These are phyloP conservation scores for Allolobophora icterica DNA, from an alignment of 2,888 invertebrate species.

Conservation along the genomic window DNA sequence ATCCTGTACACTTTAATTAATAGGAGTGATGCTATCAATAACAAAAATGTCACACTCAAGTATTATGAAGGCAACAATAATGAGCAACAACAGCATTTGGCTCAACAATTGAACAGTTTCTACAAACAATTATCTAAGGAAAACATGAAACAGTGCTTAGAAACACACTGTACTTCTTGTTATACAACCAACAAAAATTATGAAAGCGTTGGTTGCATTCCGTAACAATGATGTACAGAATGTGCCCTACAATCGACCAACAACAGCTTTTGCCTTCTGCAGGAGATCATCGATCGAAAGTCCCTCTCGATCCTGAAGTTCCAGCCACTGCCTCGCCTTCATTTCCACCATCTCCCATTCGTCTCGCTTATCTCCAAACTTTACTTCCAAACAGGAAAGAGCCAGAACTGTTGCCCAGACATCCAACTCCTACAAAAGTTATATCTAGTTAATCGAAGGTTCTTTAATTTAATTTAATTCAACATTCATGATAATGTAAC, in stretches of 20 bases:
- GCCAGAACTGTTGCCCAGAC: constrained; percentile 36
- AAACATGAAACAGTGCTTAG: no score
- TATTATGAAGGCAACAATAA: no score
- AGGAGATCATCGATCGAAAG: constrained; percentile 29
- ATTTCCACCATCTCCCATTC: constrained; percentile 40
- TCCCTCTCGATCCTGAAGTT: constrained; percentile 33
- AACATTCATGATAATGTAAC: no score
- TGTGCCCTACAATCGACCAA: neutral
- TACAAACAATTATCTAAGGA: no score
- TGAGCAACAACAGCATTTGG: neutral
- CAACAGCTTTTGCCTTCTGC: constrained; percentile 12
- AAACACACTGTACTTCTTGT: neutral
- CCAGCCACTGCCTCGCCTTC: constrained; percentile 38
- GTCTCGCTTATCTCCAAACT: constrained; percentile 29
- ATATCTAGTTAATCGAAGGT: neutral
- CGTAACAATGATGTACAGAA: neutral
- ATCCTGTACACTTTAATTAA: neutral
- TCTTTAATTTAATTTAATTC: no score
- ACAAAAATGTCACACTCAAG: no score
- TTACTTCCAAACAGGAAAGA: constrained; percentile 7
- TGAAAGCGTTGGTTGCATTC: no score
- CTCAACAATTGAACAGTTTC: no score
- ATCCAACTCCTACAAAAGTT: constrained; percentile 5
- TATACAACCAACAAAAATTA: neutral
- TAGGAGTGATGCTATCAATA: neutral